These are phyloP conservation scores for Trichechus manatus DNA, from an alignment of 2,113 vertebrate species.

Conservation along the genomic window DNA sequence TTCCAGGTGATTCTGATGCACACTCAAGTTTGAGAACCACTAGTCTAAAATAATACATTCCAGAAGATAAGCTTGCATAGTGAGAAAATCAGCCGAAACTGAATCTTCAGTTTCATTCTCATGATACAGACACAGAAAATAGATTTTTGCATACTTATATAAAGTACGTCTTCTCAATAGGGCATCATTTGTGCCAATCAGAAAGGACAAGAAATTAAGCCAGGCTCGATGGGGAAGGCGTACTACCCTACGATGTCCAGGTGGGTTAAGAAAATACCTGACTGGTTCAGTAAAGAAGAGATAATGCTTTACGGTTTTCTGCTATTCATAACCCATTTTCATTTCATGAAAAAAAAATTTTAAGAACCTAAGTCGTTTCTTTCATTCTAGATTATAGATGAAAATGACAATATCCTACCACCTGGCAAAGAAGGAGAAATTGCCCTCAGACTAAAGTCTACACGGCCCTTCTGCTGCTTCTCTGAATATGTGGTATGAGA, in stretches of 20 bases:
- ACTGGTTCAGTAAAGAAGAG: background rate
- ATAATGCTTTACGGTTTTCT: background rate
- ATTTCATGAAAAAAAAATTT: conserved; percentile 7
- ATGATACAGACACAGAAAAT: background rate
- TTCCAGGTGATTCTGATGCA: background rate
- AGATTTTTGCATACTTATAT: background rate
- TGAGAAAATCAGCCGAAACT: background rate
- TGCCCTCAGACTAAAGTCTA: conserved; percentile 85
- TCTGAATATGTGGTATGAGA: conserved; percentile 87
- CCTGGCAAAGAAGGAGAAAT: conserved; percentile 89
- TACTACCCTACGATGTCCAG: conserved; percentile 87
- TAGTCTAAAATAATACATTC: background rate
- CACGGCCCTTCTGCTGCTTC: conserved; percentile 88
- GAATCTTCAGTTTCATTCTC: background rate
- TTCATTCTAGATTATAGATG: conserved; percentile 89
- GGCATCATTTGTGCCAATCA: conserved; percentile 88
- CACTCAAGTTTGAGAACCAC: background rate
- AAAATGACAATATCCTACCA: conserved; percentile 85
- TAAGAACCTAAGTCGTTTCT: conserved; percentile 44
- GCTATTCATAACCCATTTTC: background rate
- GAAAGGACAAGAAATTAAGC: conserved; percentile 91
- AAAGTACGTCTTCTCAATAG: conserved; percentile 78
- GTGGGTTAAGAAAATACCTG: conserved; percentile 79
- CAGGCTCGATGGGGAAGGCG: conserved; percentile 89
- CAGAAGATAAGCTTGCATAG: background rate